Conservation (phyloP, 2,113 vertebrate species). For the Epinephelus fuscoguttatus region DNA sequence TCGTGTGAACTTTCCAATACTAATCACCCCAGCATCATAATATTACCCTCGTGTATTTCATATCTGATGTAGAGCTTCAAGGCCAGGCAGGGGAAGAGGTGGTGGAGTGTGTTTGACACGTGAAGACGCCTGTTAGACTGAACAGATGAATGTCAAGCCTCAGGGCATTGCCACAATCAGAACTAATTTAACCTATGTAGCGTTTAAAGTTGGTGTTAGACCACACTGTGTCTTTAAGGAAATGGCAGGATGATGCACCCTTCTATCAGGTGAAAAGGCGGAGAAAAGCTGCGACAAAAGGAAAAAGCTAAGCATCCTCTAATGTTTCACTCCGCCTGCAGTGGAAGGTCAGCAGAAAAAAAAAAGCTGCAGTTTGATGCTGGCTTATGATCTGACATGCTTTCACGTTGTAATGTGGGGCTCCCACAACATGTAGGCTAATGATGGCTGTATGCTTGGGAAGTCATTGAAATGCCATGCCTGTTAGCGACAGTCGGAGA, state of each 20-base stretch:
- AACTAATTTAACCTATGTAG: slow-evolving; percentile 34
- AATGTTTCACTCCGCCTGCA: background rate
- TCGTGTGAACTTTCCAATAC: slow-evolving; percentile 44
- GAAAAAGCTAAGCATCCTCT: slow-evolving; percentile 30
- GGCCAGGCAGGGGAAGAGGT: background rate
- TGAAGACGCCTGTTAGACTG: slow-evolving; percentile 12
- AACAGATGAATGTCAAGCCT: slow-evolving; percentile 37
- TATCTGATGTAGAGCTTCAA: slow-evolving; percentile 5
- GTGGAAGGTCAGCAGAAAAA: slow-evolving; percentile 3
- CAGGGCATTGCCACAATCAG: background rate
- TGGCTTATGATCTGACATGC: slow-evolving; percentile 15
- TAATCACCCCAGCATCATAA: slow-evolving; percentile 18
- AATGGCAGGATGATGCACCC: background rate
- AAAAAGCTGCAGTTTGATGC: slow-evolving; percentile 4
- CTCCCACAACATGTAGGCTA: slow-evolving; percentile 11
- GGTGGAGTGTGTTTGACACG: slow-evolving; percentile 15
- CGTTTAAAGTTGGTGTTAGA: background rate
- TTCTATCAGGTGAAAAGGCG: background rate
- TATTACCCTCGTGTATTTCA: background rate
- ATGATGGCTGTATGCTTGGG: slow-evolving; percentile 28
- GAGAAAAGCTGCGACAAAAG: background rate
- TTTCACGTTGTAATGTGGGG: slow-evolving; percentile 19
- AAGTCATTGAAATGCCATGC: slow-evolving; percentile 20
- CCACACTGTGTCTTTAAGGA: background rate
- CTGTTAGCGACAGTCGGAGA: slow-evolving; percentile 12